Base-by-base conservation (phyloP, 2,888 invertebrate species). In the Deilephila porcellus region DNA sequence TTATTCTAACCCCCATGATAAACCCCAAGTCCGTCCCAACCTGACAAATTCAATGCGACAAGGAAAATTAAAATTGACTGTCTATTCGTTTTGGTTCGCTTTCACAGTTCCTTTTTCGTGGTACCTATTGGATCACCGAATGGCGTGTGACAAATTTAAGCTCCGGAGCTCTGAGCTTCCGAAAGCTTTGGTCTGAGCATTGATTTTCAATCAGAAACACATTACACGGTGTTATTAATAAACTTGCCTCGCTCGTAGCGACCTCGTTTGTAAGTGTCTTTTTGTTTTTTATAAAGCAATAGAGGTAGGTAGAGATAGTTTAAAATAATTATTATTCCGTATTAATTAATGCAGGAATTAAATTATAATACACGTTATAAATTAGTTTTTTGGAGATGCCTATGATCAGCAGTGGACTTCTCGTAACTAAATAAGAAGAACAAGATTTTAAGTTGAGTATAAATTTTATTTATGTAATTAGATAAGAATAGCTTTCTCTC, bases 61-160 rank as follows among this genome's bases (percentile, higher is more conserved):
- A 70, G 60, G 37, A 76, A 80, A 79, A 79, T 77, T 78, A 70
- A 79, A 80, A 76, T 75, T 76, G 77, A 79, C 77, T 78, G 74
- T 73, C 73, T 78, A 74, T 71, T 45, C 45, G 25, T 52, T 70
- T 73, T 70, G 71, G 73, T 73, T 79, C 75, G 52, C 73, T 71
- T 76, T 74, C 72, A 17, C 73, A 76, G 74, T 77, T 76, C 77
- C 79, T 76, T 74, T 71, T 80, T 76, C 80, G 77, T 77, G 64
- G 71, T 56, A 56, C 63, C 62, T 64, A 74, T 76, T 76, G 75
- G 76, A 75, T 79, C 45, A n/a, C 11, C 45, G 45, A 45, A 1
- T 32, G 79, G 34, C 67, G 52, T 20, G 67, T 52, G 67, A 52
- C 67, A 67, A 67, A 67, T 52, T 67, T 67, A 67, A 52, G 52